phyloP scores from a whole-genome alignment of 1,140 invertebrate species.

The Lepidostoma basale region DNA sequence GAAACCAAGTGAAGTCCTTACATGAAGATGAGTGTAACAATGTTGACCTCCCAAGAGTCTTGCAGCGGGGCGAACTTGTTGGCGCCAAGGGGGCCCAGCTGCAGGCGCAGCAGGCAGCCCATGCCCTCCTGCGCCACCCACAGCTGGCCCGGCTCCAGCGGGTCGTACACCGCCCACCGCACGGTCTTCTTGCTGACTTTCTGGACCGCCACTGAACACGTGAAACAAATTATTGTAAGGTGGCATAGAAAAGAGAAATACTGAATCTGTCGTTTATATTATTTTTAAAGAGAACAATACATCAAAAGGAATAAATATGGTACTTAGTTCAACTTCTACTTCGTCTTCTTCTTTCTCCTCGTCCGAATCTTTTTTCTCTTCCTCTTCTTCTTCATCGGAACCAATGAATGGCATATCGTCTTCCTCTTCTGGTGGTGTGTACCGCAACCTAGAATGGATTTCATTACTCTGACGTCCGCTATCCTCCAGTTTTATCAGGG shows the following conservation, averaged over 20 bases:
- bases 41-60: conserved; percentile 53
- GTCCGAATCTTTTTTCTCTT: conserved; percentile 1
- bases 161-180: conserved; percentile 27
- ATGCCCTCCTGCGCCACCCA: conserved; percentile 54
- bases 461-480: too few species aligned
- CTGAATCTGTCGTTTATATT: too few species aligned
- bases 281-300: too few species aligned
- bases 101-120: conserved; percentile 52
- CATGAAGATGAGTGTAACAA: conserved; percentile 53
- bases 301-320: background rate
- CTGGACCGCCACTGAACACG: background rate
- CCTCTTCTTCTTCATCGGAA: conserved; percentile 25
- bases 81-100: conserved; percentile 50
- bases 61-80: conserved; percentile 54
- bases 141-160: conserved; percentile 46
- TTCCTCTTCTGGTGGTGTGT: conserved; percentile 24
- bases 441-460: background rate
- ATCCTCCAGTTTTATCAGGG: too few species aligned
- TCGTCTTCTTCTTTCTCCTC: conserved; percentile 9
- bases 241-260: background rate
- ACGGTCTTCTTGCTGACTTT: conserved; percentile 2
- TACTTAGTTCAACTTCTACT: conserved; percentile 14
- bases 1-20: conserved; percentile 44
- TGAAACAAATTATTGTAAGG: background rate
- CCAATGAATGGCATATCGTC: conserved; percentile 12